These are phyloP conservation scores for Epizoanthus scotinus DNA, from an alignment of 92 coral and sea anemone genomes.

Conservation along the genomic window DNA sequence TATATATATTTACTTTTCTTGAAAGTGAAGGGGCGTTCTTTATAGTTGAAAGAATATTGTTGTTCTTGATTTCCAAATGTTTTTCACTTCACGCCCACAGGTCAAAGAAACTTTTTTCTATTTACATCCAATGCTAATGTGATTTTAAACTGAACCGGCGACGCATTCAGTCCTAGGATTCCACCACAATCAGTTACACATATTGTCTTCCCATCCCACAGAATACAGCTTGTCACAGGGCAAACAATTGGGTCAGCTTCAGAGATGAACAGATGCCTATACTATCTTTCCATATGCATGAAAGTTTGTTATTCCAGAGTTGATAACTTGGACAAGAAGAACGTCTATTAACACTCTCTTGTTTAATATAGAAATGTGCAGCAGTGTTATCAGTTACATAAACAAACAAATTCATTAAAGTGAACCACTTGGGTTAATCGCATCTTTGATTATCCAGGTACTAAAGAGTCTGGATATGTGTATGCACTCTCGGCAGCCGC, in stretches of 20 bases:
- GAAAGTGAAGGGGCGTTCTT: conserved; percentile 2
- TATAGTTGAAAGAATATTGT: background rate
- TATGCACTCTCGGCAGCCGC: conserved; percentile 91
- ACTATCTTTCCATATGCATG: no score
- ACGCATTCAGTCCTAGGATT: background rate
- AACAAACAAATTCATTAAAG: conserved; percentile 53
- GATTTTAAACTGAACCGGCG: conserved; percentile 21
- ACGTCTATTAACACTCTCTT: no score
- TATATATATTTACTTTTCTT: background rate
- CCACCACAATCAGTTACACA: background rate
- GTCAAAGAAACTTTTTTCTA: conserved; percentile 10
- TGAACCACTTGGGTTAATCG: conserved; percentile 38
- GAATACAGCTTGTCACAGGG: no score
- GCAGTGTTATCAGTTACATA: conserved; percentile 39
- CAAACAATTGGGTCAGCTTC: background rate
- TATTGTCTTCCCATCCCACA: background rate
- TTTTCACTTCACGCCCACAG: conserved; percentile 36
- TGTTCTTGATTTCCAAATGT: conserved; percentile 28
- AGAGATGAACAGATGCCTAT: no score
- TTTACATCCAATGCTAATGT: conserved; percentile 19
- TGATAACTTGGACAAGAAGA: no score
- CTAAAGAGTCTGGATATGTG: conserved; percentile 82
- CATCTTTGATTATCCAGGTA: conserved; percentile 62
- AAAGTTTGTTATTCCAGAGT: no score
- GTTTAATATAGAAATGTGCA: conserved; percentile 2